phyloP scores from a whole-genome alignment of 2,888 invertebrate species.

The Drosophila borealis region DNA sequence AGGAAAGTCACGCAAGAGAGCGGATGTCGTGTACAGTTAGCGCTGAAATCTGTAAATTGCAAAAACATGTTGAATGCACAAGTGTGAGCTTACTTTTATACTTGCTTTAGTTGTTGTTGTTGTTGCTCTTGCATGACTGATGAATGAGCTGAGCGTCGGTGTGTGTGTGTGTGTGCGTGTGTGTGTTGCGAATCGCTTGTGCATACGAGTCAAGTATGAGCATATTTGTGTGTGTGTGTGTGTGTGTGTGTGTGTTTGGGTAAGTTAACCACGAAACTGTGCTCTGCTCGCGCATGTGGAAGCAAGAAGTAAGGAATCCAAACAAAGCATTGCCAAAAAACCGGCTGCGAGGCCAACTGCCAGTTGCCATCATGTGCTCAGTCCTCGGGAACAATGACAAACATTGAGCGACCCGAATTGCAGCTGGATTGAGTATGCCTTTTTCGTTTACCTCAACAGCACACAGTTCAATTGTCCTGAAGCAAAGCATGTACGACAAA shows the following conservation, averaged over 20 bases:
- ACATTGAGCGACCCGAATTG: constrained; percentile 15
- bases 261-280: constrained; percentile 30
- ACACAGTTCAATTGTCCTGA: constrained; percentile 3
- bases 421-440: not conserved
- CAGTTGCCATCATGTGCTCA: constrained; percentile 16
- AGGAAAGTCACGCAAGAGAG: constrained; percentile 8
- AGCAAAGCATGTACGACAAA: not conserved
- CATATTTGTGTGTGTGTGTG: constrained; percentile 1
- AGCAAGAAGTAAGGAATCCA: constrained; percentile 28
- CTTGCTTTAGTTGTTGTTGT: not conserved
- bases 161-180: constrained; percentile 22
- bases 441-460: not conserved
- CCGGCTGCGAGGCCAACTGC: constrained; percentile 29
- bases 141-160: constrained; percentile 59
- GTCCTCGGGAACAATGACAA: constrained; percentile 10
- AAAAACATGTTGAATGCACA: constrained; percentile 73
- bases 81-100: constrained; percentile 33
- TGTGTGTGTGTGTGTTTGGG: constrained; percentile 3
- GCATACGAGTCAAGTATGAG: constrained; percentile 19
- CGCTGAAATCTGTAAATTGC: constrained; percentile 75
- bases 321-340: constrained; percentile 55
- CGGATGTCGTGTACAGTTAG: constrained; percentile 64
- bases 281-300: constrained; percentile 28
- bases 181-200: constrained; percentile 33
- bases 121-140: constrained; percentile 66